Evolutionary conservation across 2,113 vertebrate genomes (phyloP), one percentile per base, ranked within the genome.

Genomic region (Leptodactylus fuscus): DNA sequence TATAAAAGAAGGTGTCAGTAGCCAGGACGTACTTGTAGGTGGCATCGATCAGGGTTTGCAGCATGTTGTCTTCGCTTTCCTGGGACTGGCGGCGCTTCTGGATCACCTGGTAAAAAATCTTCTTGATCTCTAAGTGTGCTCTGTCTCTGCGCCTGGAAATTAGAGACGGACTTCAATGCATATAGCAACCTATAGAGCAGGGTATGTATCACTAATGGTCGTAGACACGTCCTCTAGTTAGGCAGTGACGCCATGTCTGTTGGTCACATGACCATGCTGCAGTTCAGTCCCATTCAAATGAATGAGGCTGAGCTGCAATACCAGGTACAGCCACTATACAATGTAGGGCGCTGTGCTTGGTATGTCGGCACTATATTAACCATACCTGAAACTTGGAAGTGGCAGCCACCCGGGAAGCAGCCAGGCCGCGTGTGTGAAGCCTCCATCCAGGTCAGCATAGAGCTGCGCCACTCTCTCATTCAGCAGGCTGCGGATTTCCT

Each of bases 311-410:
- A n/a, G n/a, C n/a, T n/a, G n/a, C n/a, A n/a, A n/a, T n/a, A n/a
- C n/a, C n/a, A n/a, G n/a, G n/a, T n/a, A n/a, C n/a, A n/a, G n/a
- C n/a, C n/a, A n/a, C n/a, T n/a, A n/a, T n/a, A n/a, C n/a, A n/a
- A n/a, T n/a, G n/a, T n/a, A n/a, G n/a, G n/a, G n/a, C n/a, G n/a
- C n/a, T n/a, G n/a, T n/a, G n/a, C n/a, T n/a, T n/a, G n/a, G n/a
- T n/a, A n/a, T n/a, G n/a, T n/a, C n/a, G n/a, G n/a, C n/a, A n/a
- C n/a, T n/a, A 36, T 34, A 49, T 82, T 55, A 41, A 2, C 16
- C 0, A 22, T 91, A 99, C 97, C 97, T 98, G 95, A 99, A 99
- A 89, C 98, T 99, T 0, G 98, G 98, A 88, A 99, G 91, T 29
- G 98, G 98, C 24, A 99, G 91, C 98, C 98, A 99, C 0, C 94